A percentile compares a stretch with the other conserved stretches of the same genome.
These are phyloP conservation scores for Salpingus planirostris DNA, from an alignment of 2,888 invertebrate genomes.

Conservation along the genomic window DNA sequence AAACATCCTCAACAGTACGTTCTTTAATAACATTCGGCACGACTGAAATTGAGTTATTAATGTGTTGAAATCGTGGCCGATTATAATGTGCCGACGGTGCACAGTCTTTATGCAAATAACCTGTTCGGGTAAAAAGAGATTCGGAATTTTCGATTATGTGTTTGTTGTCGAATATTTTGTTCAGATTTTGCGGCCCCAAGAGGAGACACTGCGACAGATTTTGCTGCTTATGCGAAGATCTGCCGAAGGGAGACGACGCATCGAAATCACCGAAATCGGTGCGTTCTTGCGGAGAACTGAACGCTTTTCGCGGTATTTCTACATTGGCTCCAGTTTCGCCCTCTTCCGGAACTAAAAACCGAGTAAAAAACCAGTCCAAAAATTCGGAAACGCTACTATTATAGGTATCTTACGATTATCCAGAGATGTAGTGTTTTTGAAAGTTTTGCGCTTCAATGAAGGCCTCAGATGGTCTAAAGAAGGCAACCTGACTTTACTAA, in stretches of 20 bases:
- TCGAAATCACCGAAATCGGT: conserved; percentile 29
- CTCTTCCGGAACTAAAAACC: conserved; percentile 44
- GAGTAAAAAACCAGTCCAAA: background rate
- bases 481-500: conserved; percentile 45
- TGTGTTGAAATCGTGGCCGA: conserved; percentile 12
- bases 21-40: no score
- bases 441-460: conserved; percentile 40
- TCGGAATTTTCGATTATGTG: conserved; percentile 40
- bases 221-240: conserved; percentile 32
- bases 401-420: conserved; percentile 41
- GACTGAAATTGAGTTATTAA: no score
- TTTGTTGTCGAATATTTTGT: conserved; percentile 40
- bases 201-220: conserved; percentile 37
- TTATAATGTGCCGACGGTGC: conserved; percentile 22
- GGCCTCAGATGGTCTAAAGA: conserved; percentile 45
- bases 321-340: no score
- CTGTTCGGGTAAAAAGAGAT: conserved; percentile 36
- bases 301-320: conserved; percentile 35
- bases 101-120: conserved; percentile 31
- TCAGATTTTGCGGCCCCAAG: conserved; percentile 39
- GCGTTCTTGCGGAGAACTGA: conserved; percentile 41
- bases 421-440: conserved; percentile 36
- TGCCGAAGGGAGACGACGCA: conserved; percentile 27
- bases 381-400: no score
- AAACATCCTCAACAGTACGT: conserved; percentile 28